Percentiles rank a stretch among this genome's conserved stretches.
phyloP scores from a whole-genome alignment of 2,888 invertebrate species.

The Nineta flava region DNA sequence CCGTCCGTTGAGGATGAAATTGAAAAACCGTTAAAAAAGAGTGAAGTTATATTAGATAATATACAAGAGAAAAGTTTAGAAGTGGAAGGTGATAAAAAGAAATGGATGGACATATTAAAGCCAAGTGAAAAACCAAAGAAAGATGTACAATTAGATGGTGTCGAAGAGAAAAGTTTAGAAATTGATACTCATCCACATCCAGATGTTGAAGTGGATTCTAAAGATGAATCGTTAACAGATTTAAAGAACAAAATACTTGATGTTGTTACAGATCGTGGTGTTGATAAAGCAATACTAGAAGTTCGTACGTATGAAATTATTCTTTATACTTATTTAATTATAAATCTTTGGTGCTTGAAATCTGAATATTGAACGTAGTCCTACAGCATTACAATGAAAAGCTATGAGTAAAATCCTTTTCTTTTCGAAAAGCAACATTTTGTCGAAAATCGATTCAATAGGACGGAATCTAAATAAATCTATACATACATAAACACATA shows the following conservation, averaged over 20 bases:
- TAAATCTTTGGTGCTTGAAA: no score
- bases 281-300: constrained; percentile 11
- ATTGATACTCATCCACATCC: constrained; percentile 8
- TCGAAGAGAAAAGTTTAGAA: constrained; percentile 21
- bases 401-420: no score
- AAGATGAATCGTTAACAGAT: constrained; percentile 17
- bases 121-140: constrained; percentile 9
- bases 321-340: no score
- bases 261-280: constrained; percentile 15
- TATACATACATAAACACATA: no score
- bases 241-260: constrained; percentile 22
- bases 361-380: no score
- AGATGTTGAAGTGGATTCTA: not conserved
- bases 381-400: no score
- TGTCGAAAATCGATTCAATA: no score
- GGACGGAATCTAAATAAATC: no score
- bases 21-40: constrained; percentile 5
- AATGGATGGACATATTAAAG: not conserved
- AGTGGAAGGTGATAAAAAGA: constrained; percentile 5
- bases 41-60: constrained; percentile 18
- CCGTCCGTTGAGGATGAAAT: not conserved
- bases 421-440: no score
- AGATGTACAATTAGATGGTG: constrained; percentile 18
- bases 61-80: constrained; percentile 21
- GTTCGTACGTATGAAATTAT: not conserved